These are phyloP conservation scores for Altica lythri DNA, from an alignment of 2,888 invertebrate genomes.

Conservation along the genomic window DNA sequence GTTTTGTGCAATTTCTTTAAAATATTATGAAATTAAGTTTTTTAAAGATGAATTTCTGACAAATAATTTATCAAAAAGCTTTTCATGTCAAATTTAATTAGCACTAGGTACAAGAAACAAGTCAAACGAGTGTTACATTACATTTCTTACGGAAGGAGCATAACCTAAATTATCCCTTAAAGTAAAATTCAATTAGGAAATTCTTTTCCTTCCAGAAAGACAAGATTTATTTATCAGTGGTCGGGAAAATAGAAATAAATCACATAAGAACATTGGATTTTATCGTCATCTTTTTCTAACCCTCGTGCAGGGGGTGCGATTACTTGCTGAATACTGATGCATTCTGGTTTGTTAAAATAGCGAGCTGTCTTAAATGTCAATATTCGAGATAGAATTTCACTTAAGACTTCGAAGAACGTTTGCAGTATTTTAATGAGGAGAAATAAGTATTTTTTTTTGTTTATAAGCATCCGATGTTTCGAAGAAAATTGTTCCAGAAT, in stretches of 20 bases:
- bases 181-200: conserved; percentile 26
- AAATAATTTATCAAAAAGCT: neutral
- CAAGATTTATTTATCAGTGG: conserved; percentile 26
- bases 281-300: conserved; percentile 13
- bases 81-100: neutral
- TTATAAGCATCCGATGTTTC: too few species aligned
- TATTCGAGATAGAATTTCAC: conserved; percentile 8
- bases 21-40: too few species aligned
- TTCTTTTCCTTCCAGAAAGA: conserved; percentile 13
- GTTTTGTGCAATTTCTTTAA: too few species aligned
- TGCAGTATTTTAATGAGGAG: neutral
- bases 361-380: conserved; percentile 5
- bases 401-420: neutral
- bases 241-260: conserved; percentile 29
- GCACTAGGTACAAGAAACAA: neutral
- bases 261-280: conserved; percentile 28
- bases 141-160: neutral
- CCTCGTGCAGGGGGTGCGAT: neutral
- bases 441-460: neutral
- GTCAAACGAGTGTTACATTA: neutral
- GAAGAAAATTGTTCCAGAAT: too few species aligned
- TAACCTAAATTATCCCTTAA: conserved; percentile 4
- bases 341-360: conserved; percentile 1
- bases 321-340: conserved; percentile 10
- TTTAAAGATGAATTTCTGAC: neutral